Percentiles rank a stretch among this genome's conserved stretches.
These are phyloP conservation scores for Stenchaetothrips biformis DNA, from an alignment of 2,888 invertebrate genomes.

Conservation along the genomic window DNA sequence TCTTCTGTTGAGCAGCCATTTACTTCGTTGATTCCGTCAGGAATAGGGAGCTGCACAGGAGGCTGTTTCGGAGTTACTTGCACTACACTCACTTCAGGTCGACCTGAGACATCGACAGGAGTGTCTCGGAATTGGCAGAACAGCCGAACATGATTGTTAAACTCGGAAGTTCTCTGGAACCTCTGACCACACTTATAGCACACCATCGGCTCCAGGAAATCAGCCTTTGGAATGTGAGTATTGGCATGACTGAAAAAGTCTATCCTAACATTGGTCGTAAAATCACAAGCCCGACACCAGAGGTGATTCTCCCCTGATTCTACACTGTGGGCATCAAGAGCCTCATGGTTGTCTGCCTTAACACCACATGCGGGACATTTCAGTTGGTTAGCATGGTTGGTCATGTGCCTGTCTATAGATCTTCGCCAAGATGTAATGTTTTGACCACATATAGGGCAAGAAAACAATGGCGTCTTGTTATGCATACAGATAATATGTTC, in stretches of 20 bases:
- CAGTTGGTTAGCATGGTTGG: neutral
- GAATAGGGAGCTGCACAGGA: neutral
- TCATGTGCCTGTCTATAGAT: neutral
- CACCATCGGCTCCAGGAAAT: slow-evolving; percentile 4
- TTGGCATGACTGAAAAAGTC: neutral
- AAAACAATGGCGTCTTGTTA: neutral
- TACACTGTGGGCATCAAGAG: neutral
- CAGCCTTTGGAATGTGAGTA: slow-evolving; percentile 8
- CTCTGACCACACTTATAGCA: neutral
- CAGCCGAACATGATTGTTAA: neutral
- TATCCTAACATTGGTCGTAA: neutral
- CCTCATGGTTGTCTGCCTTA: neutral
- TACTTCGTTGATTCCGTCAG: neutral
- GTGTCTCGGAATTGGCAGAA: neutral
- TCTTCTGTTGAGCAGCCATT: neutral
- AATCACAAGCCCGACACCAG: neutral
- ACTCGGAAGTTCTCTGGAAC: slow-evolving; percentile 8
- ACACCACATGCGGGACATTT: neutral
- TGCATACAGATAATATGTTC: slow-evolving; percentile 8
- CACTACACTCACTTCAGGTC: neutral
- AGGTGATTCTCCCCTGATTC: neutral
- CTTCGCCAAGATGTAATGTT: neutral
- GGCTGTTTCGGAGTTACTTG: neutral
- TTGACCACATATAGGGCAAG: slow-evolving; percentile 5
- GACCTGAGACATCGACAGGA: neutral